A percentile compares a stretch with the other conserved stretches of the same genome.
Evolutionary conservation across 2,888 invertebrate genomes (phyloP).

Genomic region (Morinoia aosen): DNA sequence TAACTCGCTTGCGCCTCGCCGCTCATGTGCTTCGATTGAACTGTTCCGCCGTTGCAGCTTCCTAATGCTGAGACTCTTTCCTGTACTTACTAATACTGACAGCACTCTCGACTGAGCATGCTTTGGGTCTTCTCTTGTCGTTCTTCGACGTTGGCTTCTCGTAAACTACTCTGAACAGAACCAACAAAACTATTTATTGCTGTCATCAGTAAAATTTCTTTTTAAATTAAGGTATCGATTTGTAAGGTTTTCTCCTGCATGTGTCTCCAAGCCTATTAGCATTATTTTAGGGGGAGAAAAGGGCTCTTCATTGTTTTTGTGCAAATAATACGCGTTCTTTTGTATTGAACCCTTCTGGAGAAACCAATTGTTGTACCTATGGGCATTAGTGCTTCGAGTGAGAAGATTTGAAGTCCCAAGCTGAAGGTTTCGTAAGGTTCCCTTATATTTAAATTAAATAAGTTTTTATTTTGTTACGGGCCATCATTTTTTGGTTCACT

Average conservation of each 20-base stretch:
- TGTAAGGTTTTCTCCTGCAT: not conserved
- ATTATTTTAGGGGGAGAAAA: too few relatives aligned
- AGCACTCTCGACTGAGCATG: not conserved
- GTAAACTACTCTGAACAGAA: not conserved
- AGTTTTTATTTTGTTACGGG: too few relatives aligned
- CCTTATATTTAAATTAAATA: too few relatives aligned
- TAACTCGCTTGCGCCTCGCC: slow-evolving; percentile 52
- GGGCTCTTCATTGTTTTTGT: too few relatives aligned
- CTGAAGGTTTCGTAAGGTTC: too few relatives aligned
- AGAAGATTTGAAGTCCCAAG: too few relatives aligned
- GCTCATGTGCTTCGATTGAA: not conserved
- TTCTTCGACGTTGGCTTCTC: not conserved
- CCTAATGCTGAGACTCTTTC: not conserved
- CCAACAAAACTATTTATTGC: not conserved
- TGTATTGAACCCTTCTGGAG: too few relatives aligned
- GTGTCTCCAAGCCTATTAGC: not conserved
- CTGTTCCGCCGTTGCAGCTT: not conserved
- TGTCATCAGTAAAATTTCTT: not conserved
- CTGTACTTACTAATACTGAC: not conserved
- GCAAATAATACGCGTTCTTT: too few relatives aligned
- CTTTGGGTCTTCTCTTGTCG: not conserved
- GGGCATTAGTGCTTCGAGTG: too few relatives aligned
- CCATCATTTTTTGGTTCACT: too few relatives aligned
- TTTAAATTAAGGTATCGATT: not conserved
- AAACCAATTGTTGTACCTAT: too few relatives aligned